phyloP scores from a whole-genome alignment of 2,113 vertebrate genomes.

The Mellivora capensis region DNA sequence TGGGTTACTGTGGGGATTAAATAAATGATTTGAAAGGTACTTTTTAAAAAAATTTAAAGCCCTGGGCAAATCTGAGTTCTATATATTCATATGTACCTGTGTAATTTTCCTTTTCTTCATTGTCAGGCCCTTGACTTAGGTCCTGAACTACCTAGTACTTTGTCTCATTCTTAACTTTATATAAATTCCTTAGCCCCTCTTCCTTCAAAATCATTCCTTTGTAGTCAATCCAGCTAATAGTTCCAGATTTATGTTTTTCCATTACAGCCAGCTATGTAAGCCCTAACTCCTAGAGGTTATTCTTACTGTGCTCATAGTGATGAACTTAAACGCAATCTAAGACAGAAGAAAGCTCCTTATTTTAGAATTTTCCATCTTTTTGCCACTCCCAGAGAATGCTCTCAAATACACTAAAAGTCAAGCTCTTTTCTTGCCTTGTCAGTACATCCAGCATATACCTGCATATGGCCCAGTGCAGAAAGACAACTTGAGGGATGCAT shows the following conservation, averaged over 20 bases:
- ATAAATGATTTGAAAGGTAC: constrained; percentile 1
- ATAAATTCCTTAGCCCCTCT: not conserved
- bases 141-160: not conserved
- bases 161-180: not conserved
- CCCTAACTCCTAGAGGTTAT: not conserved
- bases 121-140: not conserved
- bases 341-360: not conserved
- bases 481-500: not conserved
- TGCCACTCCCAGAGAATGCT: not conserved
- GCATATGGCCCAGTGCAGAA: not conserved
- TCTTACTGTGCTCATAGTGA: not conserved
- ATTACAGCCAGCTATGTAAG: constrained; percentile 23
- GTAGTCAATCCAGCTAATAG: not conserved
- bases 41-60: not conserved
- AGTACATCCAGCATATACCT: not conserved
- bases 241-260: not conserved
- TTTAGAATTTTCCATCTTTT: constrained; percentile 1
- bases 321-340: not conserved
- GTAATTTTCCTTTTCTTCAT: not conserved
- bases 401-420: not conserved
- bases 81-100: not conserved
- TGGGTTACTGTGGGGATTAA: not conserved
- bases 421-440: not conserved
- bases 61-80: not conserved
- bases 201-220: constrained; percentile 7